Evolutionary conservation across 2,113 vertebrate genomes (phyloP).

Genomic region (Triplophysa dalaica): DNA sequence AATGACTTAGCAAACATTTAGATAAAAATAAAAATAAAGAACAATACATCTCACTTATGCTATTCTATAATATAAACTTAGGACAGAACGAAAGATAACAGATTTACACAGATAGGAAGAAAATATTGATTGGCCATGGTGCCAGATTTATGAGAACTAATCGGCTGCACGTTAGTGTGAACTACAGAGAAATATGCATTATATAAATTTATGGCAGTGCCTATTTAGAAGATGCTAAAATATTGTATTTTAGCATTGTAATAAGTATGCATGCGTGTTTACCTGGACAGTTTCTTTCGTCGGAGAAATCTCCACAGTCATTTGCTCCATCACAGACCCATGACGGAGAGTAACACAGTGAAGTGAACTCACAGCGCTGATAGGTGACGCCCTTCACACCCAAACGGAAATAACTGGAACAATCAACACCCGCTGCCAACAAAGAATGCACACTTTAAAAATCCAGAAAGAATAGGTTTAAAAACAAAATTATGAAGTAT

Average conservation of each 20-base stretch:
- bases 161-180: no score
- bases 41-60: no score
- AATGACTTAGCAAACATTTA: no score
- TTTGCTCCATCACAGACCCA: constrained; percentile 94
- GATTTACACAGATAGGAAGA: no score
- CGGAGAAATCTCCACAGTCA: constrained; percentile 93
- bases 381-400: constrained; percentile 88
- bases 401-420: constrained; percentile 93
- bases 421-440: constrained; percentile 83
- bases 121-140: no score
- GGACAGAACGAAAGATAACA: no score
- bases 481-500: neutral
- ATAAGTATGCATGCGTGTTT: constrained; percentile 1
- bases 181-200: no score
- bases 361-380: constrained; percentile 90
- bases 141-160: no score
- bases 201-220: no score
- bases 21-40: no score
- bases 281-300: constrained; percentile 94
- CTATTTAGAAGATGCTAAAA: no score
- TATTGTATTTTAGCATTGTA: neutral
- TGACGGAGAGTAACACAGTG: constrained; percentile 85
- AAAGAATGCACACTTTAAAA: neutral
- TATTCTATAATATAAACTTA: no score
- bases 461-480: neutral